These are phyloP conservation scores for Pogonus chalceus DNA, from an alignment of 1,140 invertebrate genomes.

Conservation along the genomic window DNA sequence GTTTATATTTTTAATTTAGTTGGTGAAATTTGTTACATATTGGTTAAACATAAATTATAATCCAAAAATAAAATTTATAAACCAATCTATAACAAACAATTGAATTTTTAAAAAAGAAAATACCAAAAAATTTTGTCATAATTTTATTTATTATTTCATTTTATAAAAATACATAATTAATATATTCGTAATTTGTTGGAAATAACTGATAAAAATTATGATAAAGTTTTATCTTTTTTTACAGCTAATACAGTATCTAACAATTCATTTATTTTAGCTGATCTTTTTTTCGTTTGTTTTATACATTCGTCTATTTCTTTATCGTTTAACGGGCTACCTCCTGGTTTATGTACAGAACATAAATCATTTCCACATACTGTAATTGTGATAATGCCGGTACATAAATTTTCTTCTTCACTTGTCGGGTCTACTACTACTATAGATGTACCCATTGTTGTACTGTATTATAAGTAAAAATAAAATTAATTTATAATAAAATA, in stretches of 20 bases:
- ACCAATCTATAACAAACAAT: not conserved
- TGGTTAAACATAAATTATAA: slow-evolving; percentile 1
- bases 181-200: too few species aligned
- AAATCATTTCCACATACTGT: slow-evolving; percentile 28
- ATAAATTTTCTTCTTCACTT: slow-evolving; percentile 45
- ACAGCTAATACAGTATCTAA: slow-evolving; percentile 23
- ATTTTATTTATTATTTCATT: not conserved
- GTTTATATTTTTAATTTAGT: slow-evolving; percentile 3
- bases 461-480: slow-evolving; percentile 32
- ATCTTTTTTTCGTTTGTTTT: slow-evolving; percentile 23
- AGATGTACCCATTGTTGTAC: too few species aligned
- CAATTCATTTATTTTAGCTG: slow-evolving; percentile 22
- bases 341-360: slow-evolving; percentile 34
- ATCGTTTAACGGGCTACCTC: slow-evolving; percentile 29
- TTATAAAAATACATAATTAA: slow-evolving; percentile 1
- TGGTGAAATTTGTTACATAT: not conserved
- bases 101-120: not conserved
- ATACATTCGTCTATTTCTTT: slow-evolving; percentile 29
- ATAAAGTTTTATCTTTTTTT: slow-evolving; percentile 9
- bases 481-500: slow-evolving; percentile 11
- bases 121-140: not conserved
- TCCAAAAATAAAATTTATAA: not conserved
- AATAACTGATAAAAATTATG: slow-evolving; percentile 5
- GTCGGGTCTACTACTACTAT: slow-evolving; percentile 46
- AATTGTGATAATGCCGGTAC: slow-evolving; percentile 30